These are phyloP conservation scores for Anthopleura sola DNA, from an alignment of 64 coral and sea anemone species.

Conservation along the genomic window DNA sequence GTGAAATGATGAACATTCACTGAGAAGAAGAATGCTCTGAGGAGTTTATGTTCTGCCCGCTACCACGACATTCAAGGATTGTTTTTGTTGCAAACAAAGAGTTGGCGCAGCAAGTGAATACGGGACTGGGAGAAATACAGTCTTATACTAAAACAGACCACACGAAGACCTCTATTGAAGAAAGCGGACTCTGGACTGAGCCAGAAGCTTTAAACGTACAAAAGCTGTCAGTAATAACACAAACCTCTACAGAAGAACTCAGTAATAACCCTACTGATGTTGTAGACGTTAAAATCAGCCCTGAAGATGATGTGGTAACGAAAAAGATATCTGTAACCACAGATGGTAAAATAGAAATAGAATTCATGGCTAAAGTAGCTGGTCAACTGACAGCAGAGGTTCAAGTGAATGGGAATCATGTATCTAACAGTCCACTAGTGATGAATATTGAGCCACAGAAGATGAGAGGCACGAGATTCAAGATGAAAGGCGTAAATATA, in stretches of 20 bases:
- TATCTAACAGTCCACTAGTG: conserved; percentile 12
- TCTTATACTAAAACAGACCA: not conserved
- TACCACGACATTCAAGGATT: not conserved
- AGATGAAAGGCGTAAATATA: not conserved
- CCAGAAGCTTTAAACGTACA: not conserved
- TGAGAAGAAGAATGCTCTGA: not conserved
- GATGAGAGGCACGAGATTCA: not conserved
- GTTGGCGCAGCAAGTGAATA: not conserved
- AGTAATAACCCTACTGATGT: not conserved
- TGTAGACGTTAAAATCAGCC: not conserved
- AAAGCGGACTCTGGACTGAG: too few relatives aligned
- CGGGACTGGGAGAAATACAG: not conserved
- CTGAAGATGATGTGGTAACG: conserved; percentile 9
- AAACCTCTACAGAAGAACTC: not conserved
- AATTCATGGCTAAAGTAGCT: conserved; percentile 13
- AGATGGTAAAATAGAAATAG: not conserved
- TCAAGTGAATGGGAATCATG: conserved; percentile 24
- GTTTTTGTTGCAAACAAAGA: not conserved
- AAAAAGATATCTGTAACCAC: not conserved
- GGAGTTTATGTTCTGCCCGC: not conserved
- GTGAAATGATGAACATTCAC: not conserved
- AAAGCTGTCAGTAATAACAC: not conserved
- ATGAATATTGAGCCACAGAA: not conserved
- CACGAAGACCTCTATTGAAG: not conserved
- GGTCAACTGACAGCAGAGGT: conserved; percentile 18